Evolutionary conservation across 2,797 vertebrate genomes (phyloP).

Genomic region (Podarcis lilfordi): DNA sequence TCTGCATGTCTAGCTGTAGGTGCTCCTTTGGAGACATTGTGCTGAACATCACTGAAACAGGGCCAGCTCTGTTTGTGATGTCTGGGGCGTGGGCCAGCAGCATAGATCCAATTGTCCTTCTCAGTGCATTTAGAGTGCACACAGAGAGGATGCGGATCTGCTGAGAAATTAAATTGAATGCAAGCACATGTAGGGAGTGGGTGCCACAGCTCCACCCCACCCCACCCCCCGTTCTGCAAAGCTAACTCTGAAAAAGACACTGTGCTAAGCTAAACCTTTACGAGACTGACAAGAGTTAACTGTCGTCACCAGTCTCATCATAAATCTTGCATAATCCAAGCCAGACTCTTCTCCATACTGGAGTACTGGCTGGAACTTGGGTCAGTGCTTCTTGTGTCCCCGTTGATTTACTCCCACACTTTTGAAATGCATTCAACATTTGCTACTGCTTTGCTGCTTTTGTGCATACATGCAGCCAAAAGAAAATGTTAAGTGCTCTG

Average conservation of each 20-base stretch:
- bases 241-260: not conserved
- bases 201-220: not conserved
- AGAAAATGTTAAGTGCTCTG: not conserved
- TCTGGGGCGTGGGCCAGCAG: no score
- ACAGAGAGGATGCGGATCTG: no score
- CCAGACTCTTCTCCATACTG: not conserved
- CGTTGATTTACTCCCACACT: not conserved
- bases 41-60: no score
- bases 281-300: not conserved
- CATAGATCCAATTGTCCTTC: no score
- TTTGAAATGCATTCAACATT: conserved; percentile 2
- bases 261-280: not conserved
- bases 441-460: not conserved
- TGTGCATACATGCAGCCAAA: conserved; percentile 10
- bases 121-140: no score
- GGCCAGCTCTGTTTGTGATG: no score
- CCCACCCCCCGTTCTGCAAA: not conserved
- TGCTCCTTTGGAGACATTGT: no score
- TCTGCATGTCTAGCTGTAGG: no score
- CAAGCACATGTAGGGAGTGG: no score
- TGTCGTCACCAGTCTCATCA: not conserved
- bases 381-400: not conserved
- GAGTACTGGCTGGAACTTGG: not conserved
- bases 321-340: not conserved
- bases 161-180: no score